Percentiles rank a stretch among this genome's conserved stretches.
Conservation (phyloP, 2,797 vertebrate genomes). For the Fistularia tabacaria region DNA sequence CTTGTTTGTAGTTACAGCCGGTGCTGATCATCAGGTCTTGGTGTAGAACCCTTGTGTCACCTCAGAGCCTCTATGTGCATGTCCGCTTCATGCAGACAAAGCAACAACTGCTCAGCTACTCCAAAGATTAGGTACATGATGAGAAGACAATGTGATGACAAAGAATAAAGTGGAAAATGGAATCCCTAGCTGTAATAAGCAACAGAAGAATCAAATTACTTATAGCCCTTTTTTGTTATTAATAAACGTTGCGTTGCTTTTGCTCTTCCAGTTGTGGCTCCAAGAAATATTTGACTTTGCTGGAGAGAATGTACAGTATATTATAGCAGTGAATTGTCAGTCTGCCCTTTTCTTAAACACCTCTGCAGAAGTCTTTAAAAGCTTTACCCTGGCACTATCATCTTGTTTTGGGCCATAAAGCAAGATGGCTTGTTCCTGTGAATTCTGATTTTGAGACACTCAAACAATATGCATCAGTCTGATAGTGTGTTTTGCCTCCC, state of each 20-base stretch:
- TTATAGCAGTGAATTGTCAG: slow-evolving; percentile 65
- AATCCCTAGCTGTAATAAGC: slow-evolving; percentile 14
- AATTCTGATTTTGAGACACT: slow-evolving; percentile 21
- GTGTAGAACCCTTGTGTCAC: slow-evolving; percentile 83
- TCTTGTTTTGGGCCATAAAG: slow-evolving; percentile 29
- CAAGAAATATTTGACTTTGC: slow-evolving; percentile 44
- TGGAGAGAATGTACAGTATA: slow-evolving; percentile 49
- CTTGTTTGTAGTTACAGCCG: slow-evolving; percentile 76
- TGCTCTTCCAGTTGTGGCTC: slow-evolving; percentile 21
- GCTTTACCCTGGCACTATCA: slow-evolving; percentile 41
- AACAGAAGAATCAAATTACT: slow-evolving; percentile 14
- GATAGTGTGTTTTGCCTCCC: slow-evolving; percentile 6
- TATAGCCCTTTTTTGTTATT: slow-evolving; percentile 24
- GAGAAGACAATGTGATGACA: slow-evolving; percentile 17
- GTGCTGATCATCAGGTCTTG: slow-evolving; percentile 77
- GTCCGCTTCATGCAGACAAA: slow-evolving; percentile 75
- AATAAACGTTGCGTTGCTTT: slow-evolving; percentile 26
- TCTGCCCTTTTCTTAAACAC: slow-evolving; percentile 62
- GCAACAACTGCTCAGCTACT: slow-evolving; percentile 83
- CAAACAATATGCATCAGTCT: slow-evolving; percentile 3
- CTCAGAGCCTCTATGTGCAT: slow-evolving; percentile 70
- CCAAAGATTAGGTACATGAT: slow-evolving; percentile 75
- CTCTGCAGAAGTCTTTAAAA: slow-evolving; percentile 42
- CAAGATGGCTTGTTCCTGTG: slow-evolving; percentile 19
- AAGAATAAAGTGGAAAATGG: slow-evolving; percentile 30